A percentile compares a stretch with the other conserved stretches of the same genome.
Evolutionary conservation across 2,888 invertebrate genomes (phyloP).

Genomic region (Sarcophaga caerulescens): DNA sequence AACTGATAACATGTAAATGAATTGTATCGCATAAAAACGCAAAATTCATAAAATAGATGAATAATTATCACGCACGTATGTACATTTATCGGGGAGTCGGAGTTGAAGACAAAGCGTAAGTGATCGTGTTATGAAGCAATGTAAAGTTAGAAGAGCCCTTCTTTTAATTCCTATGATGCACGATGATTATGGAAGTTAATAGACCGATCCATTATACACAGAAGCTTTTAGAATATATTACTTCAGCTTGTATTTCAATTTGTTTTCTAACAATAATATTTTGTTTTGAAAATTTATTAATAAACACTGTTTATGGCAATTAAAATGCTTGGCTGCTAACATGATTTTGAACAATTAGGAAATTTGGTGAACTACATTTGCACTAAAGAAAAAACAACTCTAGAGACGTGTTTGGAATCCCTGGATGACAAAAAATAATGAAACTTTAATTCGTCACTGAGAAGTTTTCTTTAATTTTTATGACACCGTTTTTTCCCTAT

Average conservation of each 20-base stretch:
- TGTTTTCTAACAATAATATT: too few relatives aligned
- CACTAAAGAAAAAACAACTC: too few relatives aligned
- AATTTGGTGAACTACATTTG: too few relatives aligned
- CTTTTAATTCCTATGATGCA: background rate
- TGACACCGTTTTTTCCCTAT: too few relatives aligned
- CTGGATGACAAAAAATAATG: too few relatives aligned
- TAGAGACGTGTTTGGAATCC: too few relatives aligned
- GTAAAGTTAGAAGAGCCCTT: background rate
- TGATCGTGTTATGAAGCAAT: conserved; percentile 11
- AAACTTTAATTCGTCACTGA: too few relatives aligned
- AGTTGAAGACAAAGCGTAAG: background rate
- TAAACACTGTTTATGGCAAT: too few relatives aligned
- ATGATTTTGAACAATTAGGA: too few relatives aligned
- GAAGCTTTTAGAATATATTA: background rate
- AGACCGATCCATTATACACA: conserved; percentile 1
- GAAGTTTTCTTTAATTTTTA: too few relatives aligned
- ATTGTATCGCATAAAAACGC: conserved; percentile 45
- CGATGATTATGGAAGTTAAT: conserved; percentile 12
- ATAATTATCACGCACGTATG: conserved; percentile 42
- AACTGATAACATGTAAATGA: conserved; percentile 57
- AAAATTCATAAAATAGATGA: conserved; percentile 42
- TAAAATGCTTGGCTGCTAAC: too few relatives aligned
- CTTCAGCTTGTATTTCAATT: background rate
- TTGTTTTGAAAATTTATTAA: too few relatives aligned
- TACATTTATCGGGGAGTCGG: background rate